A percentile compares a stretch with the other conserved stretches of the same genome.
phyloP scores from a whole-genome alignment of 2,113 vertebrate species.

The Xyrauchen texanus region DNA sequence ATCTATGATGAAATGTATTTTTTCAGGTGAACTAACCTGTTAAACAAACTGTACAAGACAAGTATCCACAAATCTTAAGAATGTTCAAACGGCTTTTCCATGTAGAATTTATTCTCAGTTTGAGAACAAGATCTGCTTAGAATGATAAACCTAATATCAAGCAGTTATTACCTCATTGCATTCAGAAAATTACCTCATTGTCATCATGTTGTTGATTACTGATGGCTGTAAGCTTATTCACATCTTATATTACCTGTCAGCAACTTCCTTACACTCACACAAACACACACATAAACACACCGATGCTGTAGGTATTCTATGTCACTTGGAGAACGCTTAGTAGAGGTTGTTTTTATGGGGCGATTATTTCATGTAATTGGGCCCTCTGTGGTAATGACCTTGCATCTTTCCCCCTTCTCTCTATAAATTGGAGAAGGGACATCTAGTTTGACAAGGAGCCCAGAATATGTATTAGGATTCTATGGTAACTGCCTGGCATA shows the following conservation, averaged over 20 bases:
- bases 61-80: too few species aligned
- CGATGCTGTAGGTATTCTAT: constrained; percentile 39
- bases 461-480: constrained; percentile 61
- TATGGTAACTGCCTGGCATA: constrained; percentile 69
- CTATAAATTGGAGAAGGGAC: constrained; percentile 62
- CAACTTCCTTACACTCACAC: constrained; percentile 29
- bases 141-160: not conserved
- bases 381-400: constrained; percentile 68
- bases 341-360: constrained; percentile 56
- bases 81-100: too few species aligned
- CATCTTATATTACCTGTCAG: constrained; percentile 40
- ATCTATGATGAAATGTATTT: too few species aligned
- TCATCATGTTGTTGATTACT: constrained; percentile 13
- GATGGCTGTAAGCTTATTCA: constrained; percentile 5
- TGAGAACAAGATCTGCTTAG: not conserved
- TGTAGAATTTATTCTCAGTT: too few species aligned
- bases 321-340: constrained; percentile 48
- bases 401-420: constrained; percentile 50
- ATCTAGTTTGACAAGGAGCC: constrained; percentile 65
- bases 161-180: not conserved
- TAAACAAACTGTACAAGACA: too few species aligned
- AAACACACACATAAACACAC: not conserved
- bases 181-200: not conserved
- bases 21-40: too few species aligned
- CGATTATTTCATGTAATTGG: constrained; percentile 63